phyloP scores from a whole-genome alignment of 2,113 vertebrate genomes.

The Sardina pilchardus region DNA sequence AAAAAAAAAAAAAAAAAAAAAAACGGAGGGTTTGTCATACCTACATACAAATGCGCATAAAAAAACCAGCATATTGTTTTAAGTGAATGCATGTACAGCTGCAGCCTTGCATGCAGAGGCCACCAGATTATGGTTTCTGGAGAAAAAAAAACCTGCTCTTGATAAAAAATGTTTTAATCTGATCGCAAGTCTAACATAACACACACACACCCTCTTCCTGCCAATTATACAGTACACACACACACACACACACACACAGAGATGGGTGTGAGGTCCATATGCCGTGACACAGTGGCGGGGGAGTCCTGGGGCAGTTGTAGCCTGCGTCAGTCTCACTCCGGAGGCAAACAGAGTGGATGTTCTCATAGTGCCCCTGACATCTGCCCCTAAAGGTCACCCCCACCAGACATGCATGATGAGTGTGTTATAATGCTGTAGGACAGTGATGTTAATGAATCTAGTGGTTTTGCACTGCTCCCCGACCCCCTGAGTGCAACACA shows the following conservation, averaged over 20 bases:
- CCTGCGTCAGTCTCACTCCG: conserved; percentile 26
- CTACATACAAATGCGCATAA: conserved; percentile 48
- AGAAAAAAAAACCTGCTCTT: neutral
- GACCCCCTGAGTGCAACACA: conserved; percentile 2
- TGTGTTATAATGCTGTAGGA: conserved; percentile 39
- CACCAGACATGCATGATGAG: conserved; percentile 28
- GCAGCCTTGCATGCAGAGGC: neutral
- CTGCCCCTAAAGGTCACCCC: conserved; percentile 26
- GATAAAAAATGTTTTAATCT: neutral
- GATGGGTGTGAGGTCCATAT: conserved; percentile 28
- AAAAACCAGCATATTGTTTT: conserved; percentile 14
- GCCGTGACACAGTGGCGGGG: conserved; percentile 40
- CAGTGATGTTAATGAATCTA: conserved; percentile 44
- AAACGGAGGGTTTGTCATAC: conserved; percentile 46
- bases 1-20: conserved; percentile 53
- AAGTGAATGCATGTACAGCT: neutral
- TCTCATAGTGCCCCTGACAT: conserved; percentile 28
- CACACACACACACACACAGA: neutral
- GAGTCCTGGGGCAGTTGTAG: conserved; percentile 28
- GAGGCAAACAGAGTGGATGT: conserved; percentile 35
- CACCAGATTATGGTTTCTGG: neutral
- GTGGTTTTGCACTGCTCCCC: conserved; percentile 24
- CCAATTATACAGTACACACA: neutral
- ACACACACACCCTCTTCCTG: neutral
- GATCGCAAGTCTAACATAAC: neutral